phyloP scores from a whole-genome alignment of 2,888 invertebrate species.

The Pterostichus madidus region DNA sequence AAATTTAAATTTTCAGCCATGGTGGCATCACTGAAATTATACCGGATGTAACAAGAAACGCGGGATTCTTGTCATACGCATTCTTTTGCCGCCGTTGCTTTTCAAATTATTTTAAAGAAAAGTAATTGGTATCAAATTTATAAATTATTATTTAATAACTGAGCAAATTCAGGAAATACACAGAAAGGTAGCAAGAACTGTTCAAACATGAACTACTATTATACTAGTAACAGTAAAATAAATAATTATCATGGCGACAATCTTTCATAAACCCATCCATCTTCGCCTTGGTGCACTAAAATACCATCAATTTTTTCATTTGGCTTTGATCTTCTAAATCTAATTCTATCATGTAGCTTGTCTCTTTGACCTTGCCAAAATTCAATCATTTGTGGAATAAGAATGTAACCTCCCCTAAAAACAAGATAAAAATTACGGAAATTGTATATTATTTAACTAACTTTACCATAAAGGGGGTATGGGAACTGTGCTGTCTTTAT shows the following conservation, averaged over 20 bases:
- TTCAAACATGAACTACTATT: too few relatives aligned
- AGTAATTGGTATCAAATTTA: too few relatives aligned
- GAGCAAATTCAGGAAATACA: too few relatives aligned
- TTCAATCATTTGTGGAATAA: constrained; percentile 90
- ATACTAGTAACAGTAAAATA: too few relatives aligned
- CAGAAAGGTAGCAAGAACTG: too few relatives aligned
- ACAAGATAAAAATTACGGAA: background rate
- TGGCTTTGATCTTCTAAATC: constrained; percentile 84
- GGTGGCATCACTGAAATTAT: too few relatives aligned
- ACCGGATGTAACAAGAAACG: too few relatives aligned
- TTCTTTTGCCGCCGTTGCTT: too few relatives aligned
- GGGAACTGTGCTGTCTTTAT: constrained; percentile 84
- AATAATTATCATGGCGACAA: constrained; percentile 82
- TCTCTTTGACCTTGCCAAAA: constrained; percentile 99
- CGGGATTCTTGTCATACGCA: too few relatives aligned
- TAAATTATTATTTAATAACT: too few relatives aligned
- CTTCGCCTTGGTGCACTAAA: constrained; percentile 85
- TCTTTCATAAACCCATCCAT: constrained; percentile 95
- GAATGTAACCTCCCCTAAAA: constrained; percentile 94
- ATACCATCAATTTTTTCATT: constrained; percentile 82
- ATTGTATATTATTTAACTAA: constrained; percentile 32
- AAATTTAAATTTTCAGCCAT: too few relatives aligned
- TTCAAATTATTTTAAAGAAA: too few relatives aligned
- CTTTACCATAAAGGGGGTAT: constrained; percentile 89
- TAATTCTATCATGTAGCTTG: constrained; percentile 96